Percentiles rank a stretch among this genome's conserved stretches.
phyloP scores from a whole-genome alignment of 1,140 invertebrate genomes.

The Rhyzopertha dominica region DNA sequence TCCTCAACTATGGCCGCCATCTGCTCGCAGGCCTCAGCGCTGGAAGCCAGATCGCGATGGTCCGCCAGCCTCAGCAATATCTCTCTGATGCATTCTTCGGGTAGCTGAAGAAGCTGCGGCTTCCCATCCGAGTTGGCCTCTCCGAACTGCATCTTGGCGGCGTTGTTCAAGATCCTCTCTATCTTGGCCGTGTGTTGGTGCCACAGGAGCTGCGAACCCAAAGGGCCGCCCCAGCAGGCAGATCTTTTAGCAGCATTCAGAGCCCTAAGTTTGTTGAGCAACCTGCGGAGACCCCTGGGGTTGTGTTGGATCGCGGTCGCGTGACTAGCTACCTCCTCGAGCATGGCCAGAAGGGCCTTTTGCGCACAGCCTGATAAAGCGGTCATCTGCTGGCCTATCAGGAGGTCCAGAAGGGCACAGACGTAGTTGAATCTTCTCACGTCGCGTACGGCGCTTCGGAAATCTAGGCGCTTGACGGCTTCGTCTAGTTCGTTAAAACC shows the following conservation, averaged over 20 bases:
- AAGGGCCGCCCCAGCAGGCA: slow-evolving; percentile 78
- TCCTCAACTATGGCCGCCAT: slow-evolving; percentile 80
- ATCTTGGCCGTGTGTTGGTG: slow-evolving; percentile 80
- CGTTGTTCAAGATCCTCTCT: slow-evolving; percentile 75
- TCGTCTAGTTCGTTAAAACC: slow-evolving; percentile 93
- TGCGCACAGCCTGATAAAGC: slow-evolving; percentile 89
- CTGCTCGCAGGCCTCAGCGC: slow-evolving; percentile 58
- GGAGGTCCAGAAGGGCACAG: slow-evolving; percentile 82
- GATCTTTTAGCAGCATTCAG: slow-evolving; percentile 52
- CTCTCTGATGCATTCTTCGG: slow-evolving; percentile 88
- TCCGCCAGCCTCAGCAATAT: slow-evolving; percentile 86
- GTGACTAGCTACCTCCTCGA: slow-evolving; percentile 84
- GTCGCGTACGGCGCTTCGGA: slow-evolving; percentile 90
- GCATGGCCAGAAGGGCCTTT: slow-evolving; percentile 85
- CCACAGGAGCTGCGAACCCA: slow-evolving; percentile 86
- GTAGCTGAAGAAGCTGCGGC: slow-evolving; percentile 83
- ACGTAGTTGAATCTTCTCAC: slow-evolving; percentile 94
- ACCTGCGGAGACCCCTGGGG: slow-evolving; percentile 70
- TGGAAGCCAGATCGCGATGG: slow-evolving; percentile 77
- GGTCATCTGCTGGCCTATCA: slow-evolving; percentile 78
- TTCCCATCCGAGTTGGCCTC: slow-evolving; percentile 76
- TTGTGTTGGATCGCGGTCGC: slow-evolving; percentile 81
- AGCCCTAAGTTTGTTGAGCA: slow-evolving; percentile 70
- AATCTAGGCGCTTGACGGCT: slow-evolving; percentile 89
- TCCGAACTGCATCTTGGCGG: slow-evolving; percentile 70